Base-by-base conservation (phyloP, 2,888 invertebrate genomes). In the Amblyjoppa fuscipennis region DNA sequence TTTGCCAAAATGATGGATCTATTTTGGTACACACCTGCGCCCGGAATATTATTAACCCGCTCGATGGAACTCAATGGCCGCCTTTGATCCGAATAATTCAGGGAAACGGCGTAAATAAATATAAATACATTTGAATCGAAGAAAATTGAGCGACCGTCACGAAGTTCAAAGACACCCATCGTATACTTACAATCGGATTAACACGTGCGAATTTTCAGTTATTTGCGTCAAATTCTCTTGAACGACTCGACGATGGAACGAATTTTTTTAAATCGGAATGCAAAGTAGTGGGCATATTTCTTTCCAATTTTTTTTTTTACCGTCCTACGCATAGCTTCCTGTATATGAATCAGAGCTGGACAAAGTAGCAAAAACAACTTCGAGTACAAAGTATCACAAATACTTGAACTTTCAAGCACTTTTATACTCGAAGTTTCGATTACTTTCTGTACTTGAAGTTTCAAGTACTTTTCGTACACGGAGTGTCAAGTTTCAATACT, bases 1-100 rank as follows among this genome's bases (percentile, higher is more conserved):
- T 51, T 34, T 51, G 71, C 77, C 13, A 68, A 71, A 76, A 77
- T 77, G 45, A 77, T 77, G 28, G 56, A 77, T 80, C 25, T 31
- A 53, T 76, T 79, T 31, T 25, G 59, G 7, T 41, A 20, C 53
- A 31, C 51, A 59, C 25, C 28, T 16, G 3, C 25, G 25, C 9
- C 51, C 64, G 20, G 31, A 28, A 77, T 31, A 68, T 49, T 41
- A 20, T 61, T 59, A 28, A 25, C 41, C 41, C 41, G 2, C 13
- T 38, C 56, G 4, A 34, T n/a, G 7, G 16, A 28, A 34, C 34
- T 59, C 25, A 41, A 38, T 41, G 59, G 25, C 34, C 61, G 38
- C 3, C 28, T 2, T 49, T 7, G 49, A 56, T 20, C 49, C 28
- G 31, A 61, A 75, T 25, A n/a, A 45, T 75, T 64, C 49, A n/a